These are phyloP conservation scores for Synanthedon formicaeformis DNA, from an alignment of 2,888 invertebrate species.

Conservation along the genomic window DNA sequence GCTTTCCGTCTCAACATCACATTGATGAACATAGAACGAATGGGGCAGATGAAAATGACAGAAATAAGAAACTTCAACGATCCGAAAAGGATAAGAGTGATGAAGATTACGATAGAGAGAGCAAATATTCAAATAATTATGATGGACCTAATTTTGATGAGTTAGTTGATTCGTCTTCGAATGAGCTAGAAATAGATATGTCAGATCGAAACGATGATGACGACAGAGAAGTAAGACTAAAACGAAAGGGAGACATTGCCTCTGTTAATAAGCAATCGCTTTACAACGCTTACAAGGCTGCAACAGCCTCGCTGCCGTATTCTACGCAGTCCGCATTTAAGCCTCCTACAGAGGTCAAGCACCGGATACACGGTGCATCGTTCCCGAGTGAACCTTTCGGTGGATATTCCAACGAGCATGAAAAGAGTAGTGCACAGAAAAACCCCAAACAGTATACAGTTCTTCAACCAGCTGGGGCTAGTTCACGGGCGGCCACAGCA, in stretches of 20 bases:
- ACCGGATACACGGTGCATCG: slow-evolving; percentile 45
- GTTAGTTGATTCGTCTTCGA: slow-evolving; percentile 81
- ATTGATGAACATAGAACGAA: slow-evolving; percentile 30
- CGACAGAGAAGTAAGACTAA: slow-evolving; percentile 69
- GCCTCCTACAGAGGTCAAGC: slow-evolving; percentile 78
- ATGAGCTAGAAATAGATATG: slow-evolving; percentile 84
- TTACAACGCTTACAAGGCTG: slow-evolving; percentile 67
- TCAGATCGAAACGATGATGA: slow-evolving; percentile 77
- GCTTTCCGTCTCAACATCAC: slow-evolving; percentile 66
- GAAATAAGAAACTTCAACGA: slow-evolving; percentile 19
- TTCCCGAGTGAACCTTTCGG: slow-evolving; percentile 79
- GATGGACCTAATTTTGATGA: slow-evolving; percentile 82
- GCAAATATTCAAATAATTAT: slow-evolving; percentile 72
- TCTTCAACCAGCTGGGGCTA: slow-evolving; percentile 84
- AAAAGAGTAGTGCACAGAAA: slow-evolving; percentile 42
- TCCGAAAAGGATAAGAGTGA: slow-evolving; percentile 42
- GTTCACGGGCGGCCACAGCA: slow-evolving; percentile 84
- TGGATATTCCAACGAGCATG: slow-evolving; percentile 74
- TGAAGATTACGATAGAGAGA: slow-evolving; percentile 50
- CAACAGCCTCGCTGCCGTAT: slow-evolving; percentile 73
- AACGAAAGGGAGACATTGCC: slow-evolving; percentile 63
- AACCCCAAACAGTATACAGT: slow-evolving; percentile 88
- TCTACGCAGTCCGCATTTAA: slow-evolving; percentile 84
- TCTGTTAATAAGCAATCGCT: slow-evolving; percentile 64
- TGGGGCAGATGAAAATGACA: slow-evolving; percentile 29